Conservation (phyloP, 2,113 vertebrate genomes). For the Salvator merianae region DNA sequence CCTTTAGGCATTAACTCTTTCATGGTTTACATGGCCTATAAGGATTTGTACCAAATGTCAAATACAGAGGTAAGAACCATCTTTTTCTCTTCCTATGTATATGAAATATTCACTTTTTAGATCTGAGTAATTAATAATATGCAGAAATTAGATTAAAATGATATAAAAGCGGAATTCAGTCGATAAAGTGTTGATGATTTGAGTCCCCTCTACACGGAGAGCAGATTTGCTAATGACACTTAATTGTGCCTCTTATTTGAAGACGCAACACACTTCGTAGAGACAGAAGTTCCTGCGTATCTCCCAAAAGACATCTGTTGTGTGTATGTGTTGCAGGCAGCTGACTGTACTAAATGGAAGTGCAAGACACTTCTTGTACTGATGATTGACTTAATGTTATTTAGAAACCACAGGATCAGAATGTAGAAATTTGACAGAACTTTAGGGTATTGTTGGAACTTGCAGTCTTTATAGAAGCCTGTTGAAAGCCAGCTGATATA, state of each 20-base stretch:
- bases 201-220: no score
- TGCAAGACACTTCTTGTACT: neutral
- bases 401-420: neutral
- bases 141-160: neutral
- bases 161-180: neutral
- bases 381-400: neutral
- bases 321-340: neutral
- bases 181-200: neutral
- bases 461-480: neutral
- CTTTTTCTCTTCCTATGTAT: neutral
- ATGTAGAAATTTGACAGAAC: neutral
- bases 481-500: neutral
- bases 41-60: conserved; percentile 96
- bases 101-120: neutral
- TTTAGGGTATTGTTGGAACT: neutral
- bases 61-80: conserved; percentile 89
- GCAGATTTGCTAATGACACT: neutral
- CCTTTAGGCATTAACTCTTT: conserved; percentile 91
- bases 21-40: conserved; percentile 98
- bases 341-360: neutral
- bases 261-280: neutral
- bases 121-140: no score
- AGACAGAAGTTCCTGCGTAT: neutral
- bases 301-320: no score
- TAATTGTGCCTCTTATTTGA: neutral